Conservation (phyloP, 2,797 vertebrate species). For the Malacoctenus gilli region DNA sequence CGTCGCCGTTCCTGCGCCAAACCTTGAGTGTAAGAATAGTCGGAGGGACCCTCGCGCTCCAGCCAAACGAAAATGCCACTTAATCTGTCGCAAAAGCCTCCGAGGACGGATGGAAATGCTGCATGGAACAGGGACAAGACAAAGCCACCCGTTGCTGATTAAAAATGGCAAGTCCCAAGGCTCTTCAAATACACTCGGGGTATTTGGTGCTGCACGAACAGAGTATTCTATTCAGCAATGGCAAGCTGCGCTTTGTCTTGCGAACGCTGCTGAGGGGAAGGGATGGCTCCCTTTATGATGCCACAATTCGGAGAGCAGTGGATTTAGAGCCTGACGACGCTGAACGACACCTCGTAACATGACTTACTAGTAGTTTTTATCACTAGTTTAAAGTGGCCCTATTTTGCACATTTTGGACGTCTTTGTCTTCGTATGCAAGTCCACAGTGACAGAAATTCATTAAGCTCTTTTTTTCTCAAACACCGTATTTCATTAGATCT, state of each 20-base stretch:
- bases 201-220: slow-evolving; percentile 58
- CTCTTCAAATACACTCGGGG: slow-evolving; percentile 47
- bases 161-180: slow-evolving; percentile 70
- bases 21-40: slow-evolving; percentile 49
- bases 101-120: slow-evolving; percentile 57
- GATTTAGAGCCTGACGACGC: slow-evolving; percentile 27
- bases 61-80: slow-evolving; percentile 70
- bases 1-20: slow-evolving; percentile 48
- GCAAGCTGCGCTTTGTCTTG: slow-evolving; percentile 34
- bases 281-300: slow-evolving; percentile 26
- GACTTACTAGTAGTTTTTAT: too few relatives aligned
- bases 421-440: too few relatives aligned
- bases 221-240: slow-evolving; percentile 30
- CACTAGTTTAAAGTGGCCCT: too few relatives aligned
- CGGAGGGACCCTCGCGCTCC: slow-evolving; percentile 60
- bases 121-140: slow-evolving; percentile 62
- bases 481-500: too few relatives aligned
- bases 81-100: slow-evolving; percentile 67
- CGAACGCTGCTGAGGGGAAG: slow-evolving; percentile 14
- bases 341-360: slow-evolving; percentile 18
- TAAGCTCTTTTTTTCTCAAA: too few relatives aligned
- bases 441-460: too few relatives aligned
- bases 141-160: slow-evolving; percentile 66
- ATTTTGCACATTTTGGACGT: too few relatives aligned
- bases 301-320: background rate